phyloP scores from a whole-genome alignment of 1,140 invertebrate genomes.

The Mercenaria mercenaria region DNA sequence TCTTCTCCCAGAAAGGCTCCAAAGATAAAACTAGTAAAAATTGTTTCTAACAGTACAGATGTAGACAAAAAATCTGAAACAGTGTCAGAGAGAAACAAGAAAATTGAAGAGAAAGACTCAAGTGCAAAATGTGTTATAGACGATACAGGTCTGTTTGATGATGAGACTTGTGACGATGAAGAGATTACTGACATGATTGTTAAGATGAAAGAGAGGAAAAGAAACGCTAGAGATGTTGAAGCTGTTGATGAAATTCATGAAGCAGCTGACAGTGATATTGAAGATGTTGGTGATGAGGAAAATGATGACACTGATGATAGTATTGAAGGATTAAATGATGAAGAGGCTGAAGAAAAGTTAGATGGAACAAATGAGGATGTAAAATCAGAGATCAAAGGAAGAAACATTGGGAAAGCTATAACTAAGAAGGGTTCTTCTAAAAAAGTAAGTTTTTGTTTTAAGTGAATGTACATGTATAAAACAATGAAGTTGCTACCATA shows the following conservation, averaged over 20 bases:
- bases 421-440: neutral
- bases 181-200: neutral
- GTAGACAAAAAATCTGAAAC: neutral
- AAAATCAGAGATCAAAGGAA: too few species aligned
- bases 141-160: too few species aligned
- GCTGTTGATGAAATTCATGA: neutral
- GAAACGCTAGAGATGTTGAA: neutral
- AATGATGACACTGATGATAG: slow-evolving; percentile 9
- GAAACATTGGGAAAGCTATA: too few species aligned
- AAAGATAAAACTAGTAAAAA: neutral
- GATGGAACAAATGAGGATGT: neutral
- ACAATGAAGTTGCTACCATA: too few species aligned
- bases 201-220: neutral
- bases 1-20: neutral
- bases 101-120: neutral
- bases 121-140: neutral
- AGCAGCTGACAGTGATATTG: neutral
- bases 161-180: too few species aligned
- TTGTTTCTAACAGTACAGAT: neutral
- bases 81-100: neutral
- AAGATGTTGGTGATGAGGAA: neutral
- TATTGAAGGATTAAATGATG: neutral
- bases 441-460: neutral
- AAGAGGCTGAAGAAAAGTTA: neutral
- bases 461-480: too few species aligned